phyloP scores from a whole-genome alignment of 2,888 invertebrate genomes.

The Ypsolopha sequella region DNA sequence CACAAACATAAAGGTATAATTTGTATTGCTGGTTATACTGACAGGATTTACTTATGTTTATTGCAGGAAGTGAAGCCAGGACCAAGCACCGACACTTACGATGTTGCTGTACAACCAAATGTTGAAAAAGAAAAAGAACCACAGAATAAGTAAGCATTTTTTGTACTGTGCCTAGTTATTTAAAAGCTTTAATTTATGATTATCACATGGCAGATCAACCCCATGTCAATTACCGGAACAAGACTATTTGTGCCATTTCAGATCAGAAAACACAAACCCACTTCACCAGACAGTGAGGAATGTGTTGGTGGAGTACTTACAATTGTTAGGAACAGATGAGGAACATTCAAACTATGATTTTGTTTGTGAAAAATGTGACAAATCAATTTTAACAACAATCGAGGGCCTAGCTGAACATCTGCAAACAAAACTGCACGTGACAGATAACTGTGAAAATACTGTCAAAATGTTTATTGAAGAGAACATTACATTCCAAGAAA shows the following conservation, averaged over 20 bases:
- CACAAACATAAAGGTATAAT: too few species aligned
- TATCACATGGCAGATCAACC: not conserved
- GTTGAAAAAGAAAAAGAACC: not conserved
- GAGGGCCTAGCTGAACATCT: slow-evolving; percentile 30
- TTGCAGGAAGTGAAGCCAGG: slow-evolving; percentile 12
- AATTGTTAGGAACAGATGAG: slow-evolving; percentile 21
- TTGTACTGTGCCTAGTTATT: too few species aligned
- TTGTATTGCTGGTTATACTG: not conserved
- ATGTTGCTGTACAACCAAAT: not conserved
- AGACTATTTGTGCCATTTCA: slow-evolving; percentile 28
- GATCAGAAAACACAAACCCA: slow-evolving; percentile 17
- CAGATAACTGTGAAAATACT: not conserved
- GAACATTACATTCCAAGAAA: slow-evolving; percentile 39
- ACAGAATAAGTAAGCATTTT: not conserved
- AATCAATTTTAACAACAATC: slow-evolving; percentile 10
- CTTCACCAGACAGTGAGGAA: slow-evolving; percentile 21
- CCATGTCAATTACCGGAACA: not conserved
- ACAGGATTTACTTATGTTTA: not conserved
- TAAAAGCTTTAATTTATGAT: too few species aligned
- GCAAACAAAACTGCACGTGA: not conserved
- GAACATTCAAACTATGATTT: slow-evolving; percentile 25
- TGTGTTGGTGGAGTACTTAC: slow-evolving; percentile 25
- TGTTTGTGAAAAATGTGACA: slow-evolving; percentile 39
- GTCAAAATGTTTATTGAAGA: slow-evolving; percentile 29
- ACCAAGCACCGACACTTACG: not conserved